Base-by-base conservation (phyloP, 1,140 invertebrate species). In the Drosophila aff. region DNA sequence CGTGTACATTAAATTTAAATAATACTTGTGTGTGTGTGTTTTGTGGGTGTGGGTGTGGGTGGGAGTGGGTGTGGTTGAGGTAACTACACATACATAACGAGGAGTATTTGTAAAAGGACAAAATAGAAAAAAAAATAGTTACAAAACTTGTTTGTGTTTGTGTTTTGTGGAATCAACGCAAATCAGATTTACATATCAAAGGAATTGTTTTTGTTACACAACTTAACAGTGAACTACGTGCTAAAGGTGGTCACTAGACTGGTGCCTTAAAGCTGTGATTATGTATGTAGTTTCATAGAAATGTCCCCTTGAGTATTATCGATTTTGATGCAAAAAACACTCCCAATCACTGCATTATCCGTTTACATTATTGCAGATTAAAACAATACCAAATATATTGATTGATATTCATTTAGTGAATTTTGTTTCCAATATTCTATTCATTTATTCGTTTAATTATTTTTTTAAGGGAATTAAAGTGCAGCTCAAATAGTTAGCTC, bases 1-100 rank as follows among this genome's bases (percentile, higher is more conserved):
- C 65, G 69, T 81, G 26, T 68, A 87, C 73, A 74, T 76, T 90
- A 81, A 50, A 76, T 90, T 79, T 76, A 85, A 90, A 90, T 89
- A 89, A 89, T 89, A 89, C 85, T 89, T 89, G 77, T 89, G 80
- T 87, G 71, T 67, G 21, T 44, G 46, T 38, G 13, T 38, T 75
- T 55, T 44, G 63, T 50, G 41, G 47, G 21, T 40, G 28, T 31
- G 21, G 58, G 6, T 57, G 15, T 55, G 28, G 31, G 4, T 23
- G 21, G 58, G 6, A 52, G n/a, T 55, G 28, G 31, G 4, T 23
- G 40, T 36, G 64, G 26, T 66, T 49, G 53, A 28, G 69, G 47
- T 55, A 80, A 49, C 23, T 75, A 71, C 64, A 67, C 61, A 72
- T 69, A 53, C 38, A 76, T 76, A 69, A 69, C 50, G 47, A 82